phyloP scores from a whole-genome alignment of 2,113 vertebrate genomes.

The Tyto alba region DNA sequence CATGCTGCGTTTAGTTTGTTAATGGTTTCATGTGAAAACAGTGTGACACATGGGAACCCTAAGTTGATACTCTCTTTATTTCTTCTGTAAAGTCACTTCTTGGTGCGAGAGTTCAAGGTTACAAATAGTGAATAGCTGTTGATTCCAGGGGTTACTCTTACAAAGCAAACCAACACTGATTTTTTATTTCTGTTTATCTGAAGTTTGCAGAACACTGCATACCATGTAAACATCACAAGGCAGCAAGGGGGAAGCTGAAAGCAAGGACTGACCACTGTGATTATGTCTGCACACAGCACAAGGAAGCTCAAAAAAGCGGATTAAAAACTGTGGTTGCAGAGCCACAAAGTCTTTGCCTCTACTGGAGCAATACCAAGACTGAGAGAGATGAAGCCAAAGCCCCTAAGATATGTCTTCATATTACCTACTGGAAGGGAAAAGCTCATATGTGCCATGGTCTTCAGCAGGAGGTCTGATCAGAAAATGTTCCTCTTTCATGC shows the following conservation, averaged over 20 bases:
- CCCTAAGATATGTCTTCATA: neutral
- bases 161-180: neutral
- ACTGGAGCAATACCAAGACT: neutral
- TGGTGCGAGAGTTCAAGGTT: neutral
- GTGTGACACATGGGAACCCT: neutral
- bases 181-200: slow-evolving; percentile 43
- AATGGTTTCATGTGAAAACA: slow-evolving; percentile 14
- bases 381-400: neutral
- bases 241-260: neutral
- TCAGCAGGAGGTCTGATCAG: neutral
- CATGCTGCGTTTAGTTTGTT: neutral
- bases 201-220: neutral
- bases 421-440: neutral
- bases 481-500: neutral
- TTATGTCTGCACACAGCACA: neutral
- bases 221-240: neutral
- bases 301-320: neutral
- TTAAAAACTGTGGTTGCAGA: neutral
- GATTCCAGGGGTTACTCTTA: neutral
- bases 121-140: neutral
- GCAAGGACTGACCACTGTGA: neutral
- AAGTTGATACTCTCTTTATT: neutral
- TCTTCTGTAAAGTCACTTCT: neutral
- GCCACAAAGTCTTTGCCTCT: neutral
- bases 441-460: neutral